Evolutionary conservation across 2,888 invertebrate species (phyloP).

Genomic region (Augiades crinisus): DNA sequence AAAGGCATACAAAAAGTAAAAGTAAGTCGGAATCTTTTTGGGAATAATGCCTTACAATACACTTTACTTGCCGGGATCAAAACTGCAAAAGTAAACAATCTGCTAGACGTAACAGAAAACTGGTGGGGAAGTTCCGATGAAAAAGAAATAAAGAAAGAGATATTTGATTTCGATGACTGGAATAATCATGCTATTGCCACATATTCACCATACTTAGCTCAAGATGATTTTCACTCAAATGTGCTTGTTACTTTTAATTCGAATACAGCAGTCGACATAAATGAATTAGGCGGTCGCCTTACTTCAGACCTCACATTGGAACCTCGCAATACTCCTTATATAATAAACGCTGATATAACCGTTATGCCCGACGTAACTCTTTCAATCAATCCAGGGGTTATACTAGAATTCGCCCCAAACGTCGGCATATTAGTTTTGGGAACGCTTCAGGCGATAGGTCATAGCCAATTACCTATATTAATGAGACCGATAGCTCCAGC

Average conservation of each 20-base stretch:
- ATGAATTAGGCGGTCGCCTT: slow-evolving; percentile 89
- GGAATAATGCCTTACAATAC: slow-evolving; percentile 91
- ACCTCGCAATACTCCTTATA: slow-evolving; percentile 86
- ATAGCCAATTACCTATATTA: slow-evolving; percentile 86
- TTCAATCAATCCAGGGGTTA: slow-evolving; percentile 93
- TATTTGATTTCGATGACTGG: slow-evolving; percentile 99
- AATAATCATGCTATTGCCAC: slow-evolving; percentile 97
- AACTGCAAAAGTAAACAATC: slow-evolving; percentile 93
- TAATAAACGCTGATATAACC: slow-evolving; percentile 94
- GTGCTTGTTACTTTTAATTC: slow-evolving; percentile 86
- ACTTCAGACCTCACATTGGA: slow-evolving; percentile 84
- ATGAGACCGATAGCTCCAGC: slow-evolving; percentile 84
- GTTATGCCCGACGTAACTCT: slow-evolving; percentile 96
- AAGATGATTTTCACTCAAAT: slow-evolving; percentile 88
- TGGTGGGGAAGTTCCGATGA: slow-evolving; percentile 96
- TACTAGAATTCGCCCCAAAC: slow-evolving; percentile 96
- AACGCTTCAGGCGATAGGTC: slow-evolving; percentile 91
- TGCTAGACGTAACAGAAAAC: slow-evolving; percentile 94
- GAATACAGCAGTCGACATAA: slow-evolving; percentile 79
- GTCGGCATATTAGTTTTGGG: slow-evolving; percentile 98
- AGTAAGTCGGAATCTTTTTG: slow-evolving; percentile 93
- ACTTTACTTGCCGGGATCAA: slow-evolving; percentile 95
- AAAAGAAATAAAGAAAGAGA: slow-evolving; percentile 87
- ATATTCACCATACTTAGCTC: slow-evolving; percentile 92
- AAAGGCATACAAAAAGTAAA: slow-evolving; percentile 97